These are phyloP conservation scores for Drosophila ficusphila DNA, from an alignment of 1,140 invertebrate genomes.

Conservation along the genomic window DNA sequence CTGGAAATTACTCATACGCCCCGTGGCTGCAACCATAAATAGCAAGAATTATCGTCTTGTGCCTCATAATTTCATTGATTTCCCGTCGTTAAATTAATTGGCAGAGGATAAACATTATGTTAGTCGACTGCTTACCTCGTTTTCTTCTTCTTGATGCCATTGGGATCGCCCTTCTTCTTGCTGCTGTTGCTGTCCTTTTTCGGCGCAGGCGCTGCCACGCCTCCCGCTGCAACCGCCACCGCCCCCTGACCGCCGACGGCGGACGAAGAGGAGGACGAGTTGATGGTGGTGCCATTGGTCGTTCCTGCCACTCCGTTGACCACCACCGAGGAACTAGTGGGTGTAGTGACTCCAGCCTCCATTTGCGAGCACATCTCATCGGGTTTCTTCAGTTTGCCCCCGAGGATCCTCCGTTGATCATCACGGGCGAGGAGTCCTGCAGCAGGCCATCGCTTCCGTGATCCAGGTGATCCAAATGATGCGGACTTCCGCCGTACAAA, in stretches of 20 bases:
- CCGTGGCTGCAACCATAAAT: slow-evolving; percentile 24
- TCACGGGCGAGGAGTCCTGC: slow-evolving; percentile 37
- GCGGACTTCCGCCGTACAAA: slow-evolving; percentile 70
- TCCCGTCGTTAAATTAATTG: slow-evolving; percentile 80
- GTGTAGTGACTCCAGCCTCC: slow-evolving; percentile 20
- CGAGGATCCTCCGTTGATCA: slow-evolving; percentile 41
- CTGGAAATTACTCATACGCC: slow-evolving; percentile 55
- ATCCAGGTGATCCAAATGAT: slow-evolving; percentile 54
- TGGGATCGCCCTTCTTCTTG: slow-evolving; percentile 94
- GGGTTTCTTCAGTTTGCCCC: slow-evolving; percentile 67
- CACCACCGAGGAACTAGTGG: slow-evolving; percentile 9
- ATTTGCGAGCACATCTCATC: slow-evolving; percentile 71
- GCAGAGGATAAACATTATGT: neutral
- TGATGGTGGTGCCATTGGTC: slow-evolving; percentile 41
- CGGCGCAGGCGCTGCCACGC: slow-evolving; percentile 36
- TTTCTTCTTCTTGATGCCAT: slow-evolving; percentile 96
- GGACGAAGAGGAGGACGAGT: slow-evolving; percentile 1
- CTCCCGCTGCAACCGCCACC: slow-evolving; percentile 19
- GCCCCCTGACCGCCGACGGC: slow-evolving; percentile 13
- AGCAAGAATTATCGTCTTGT: slow-evolving; percentile 27
- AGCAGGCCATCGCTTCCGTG: slow-evolving; percentile 58
- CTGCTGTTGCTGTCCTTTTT: slow-evolving; percentile 87
- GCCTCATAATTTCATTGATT: slow-evolving; percentile 75
- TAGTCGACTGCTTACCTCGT: slow-evolving; percentile 89
- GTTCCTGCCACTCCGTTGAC: slow-evolving; percentile 26